phyloP scores from a whole-genome alignment of 92 coral and sea anemone species.

The Palythoa grandiflora region DNA sequence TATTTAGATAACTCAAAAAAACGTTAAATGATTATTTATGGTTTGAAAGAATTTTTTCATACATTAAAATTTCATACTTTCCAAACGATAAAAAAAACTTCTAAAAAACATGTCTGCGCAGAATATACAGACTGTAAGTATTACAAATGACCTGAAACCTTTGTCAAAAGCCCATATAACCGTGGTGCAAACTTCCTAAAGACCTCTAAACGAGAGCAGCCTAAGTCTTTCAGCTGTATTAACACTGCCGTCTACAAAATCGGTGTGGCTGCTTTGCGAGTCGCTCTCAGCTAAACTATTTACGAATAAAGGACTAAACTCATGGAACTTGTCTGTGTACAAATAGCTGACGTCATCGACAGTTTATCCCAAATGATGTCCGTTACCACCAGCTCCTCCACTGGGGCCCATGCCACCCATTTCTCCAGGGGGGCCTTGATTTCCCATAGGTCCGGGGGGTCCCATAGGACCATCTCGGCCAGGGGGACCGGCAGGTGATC shows the following conservation, averaged over 20 bases:
- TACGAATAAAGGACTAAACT: background rate
- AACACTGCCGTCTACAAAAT: background rate
- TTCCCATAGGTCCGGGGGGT: conserved; percentile 96
- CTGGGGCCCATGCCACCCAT: conserved; percentile 83
- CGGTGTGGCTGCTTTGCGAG: background rate
- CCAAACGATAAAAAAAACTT: conserved; percentile 15
- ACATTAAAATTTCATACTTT: background rate
- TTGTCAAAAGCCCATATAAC: background rate
- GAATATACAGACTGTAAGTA: conserved; percentile 1
- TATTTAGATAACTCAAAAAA: background rate
- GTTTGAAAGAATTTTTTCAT: background rate
- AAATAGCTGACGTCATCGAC: background rate
- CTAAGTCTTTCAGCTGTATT: background rate
- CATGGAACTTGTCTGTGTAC: conserved; percentile 9
- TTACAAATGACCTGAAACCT: background rate
- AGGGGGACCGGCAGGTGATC: conserved; percentile 96
- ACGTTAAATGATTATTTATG: background rate
- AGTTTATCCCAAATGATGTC: conserved; percentile 67
- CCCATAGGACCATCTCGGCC: conserved; percentile 97
- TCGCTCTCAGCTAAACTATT: background rate
- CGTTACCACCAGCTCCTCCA: conserved; percentile 79
- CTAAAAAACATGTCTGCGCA: conserved; percentile 40
- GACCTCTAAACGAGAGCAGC: background rate
- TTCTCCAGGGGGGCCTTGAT: conserved; percentile 95
- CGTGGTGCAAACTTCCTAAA: background rate